phyloP scores from a whole-genome alignment of 2,888 invertebrate species.

The Sarcophaga caerulescens region DNA sequence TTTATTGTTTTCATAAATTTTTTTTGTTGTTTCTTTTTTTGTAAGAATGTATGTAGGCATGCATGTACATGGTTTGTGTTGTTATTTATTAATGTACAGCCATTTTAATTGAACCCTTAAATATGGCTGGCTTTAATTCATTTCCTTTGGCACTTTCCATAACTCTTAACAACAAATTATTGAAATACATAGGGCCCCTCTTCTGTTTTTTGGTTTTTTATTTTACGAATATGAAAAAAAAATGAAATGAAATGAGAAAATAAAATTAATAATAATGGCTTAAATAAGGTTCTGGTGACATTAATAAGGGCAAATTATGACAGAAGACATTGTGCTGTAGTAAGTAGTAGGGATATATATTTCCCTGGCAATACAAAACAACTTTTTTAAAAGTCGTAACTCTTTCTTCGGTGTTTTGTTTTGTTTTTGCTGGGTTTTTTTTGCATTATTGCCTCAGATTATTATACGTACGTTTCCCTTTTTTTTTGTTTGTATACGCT shows the following conservation, averaged over 20 bases:
- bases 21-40: conserved; percentile 25
- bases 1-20: not conserved
- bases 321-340: conserved; percentile 56
- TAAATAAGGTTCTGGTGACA: conserved; percentile 63
- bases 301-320: conserved; percentile 72
- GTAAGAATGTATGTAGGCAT: no score
- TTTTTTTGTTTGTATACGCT: not conserved
- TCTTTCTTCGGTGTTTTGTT: conserved; percentile 44
- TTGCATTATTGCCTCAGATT: conserved; percentile 2
- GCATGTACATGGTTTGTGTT: conserved; percentile 14
- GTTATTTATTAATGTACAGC: conserved; percentile 61
- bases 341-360: conserved; percentile 41
- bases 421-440: no score
- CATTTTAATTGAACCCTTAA: conserved; percentile 67
- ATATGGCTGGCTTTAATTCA: conserved; percentile 56
- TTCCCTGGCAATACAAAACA: conserved; percentile 55
- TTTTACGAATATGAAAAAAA: not conserved
- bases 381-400: conserved; percentile 61
- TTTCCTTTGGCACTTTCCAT: conserved; percentile 59
- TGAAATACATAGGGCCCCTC: no score
- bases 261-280: conserved; percentile 49
- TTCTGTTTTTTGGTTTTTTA: not conserved
- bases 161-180: conserved; percentile 40
- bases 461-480: not conserved
- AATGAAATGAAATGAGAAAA: conserved; percentile 27